Evolutionary conservation across 2,888 invertebrate genomes (phyloP), one percentile per base, ranked within the genome.

Genomic region (Lepidocyrtinus sp.): DNA sequence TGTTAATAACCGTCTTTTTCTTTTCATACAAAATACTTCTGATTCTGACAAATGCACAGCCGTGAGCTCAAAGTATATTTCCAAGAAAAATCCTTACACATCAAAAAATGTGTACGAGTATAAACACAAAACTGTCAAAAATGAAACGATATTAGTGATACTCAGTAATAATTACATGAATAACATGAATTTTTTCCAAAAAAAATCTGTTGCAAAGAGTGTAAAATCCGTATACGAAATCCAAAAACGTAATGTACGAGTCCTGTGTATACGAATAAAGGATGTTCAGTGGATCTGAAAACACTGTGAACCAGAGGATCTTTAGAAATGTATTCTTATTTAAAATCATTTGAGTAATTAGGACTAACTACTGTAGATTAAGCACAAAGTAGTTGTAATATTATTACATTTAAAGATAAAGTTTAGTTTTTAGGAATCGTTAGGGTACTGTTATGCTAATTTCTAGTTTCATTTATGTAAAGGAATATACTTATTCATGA

Each of bases 121-220:
- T 36, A 36, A 36, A 36, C 36, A 36, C 12, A 36, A 36, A 36
- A 36, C n/a, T n/a, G 36, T 12, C 36, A n/a, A 36, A 62, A 7
- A 69, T 27, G 62, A 45, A 73, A 76, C 76, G 69, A 46, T 70
- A 70, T 70, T 70, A 76, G 76, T 76, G 76, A 76, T 76, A 76
- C 76, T 76, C 76, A 76, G 70, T 70, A 76, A 70, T 68, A 75
- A 75, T 27, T 5, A 36, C 12, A 36, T 36, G 36, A 36, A 12
- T 21, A 71, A 65, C n/a, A 25, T 27, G 12, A 36, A 36, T 36
- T 36, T 36, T 12, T 36, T 36, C 36, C 36, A 36, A 12, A 36
- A 36, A 5, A 36, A 36, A 36, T 5, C 12, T 36, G 36, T 36
- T 36, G 5, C 36, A 36, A 9, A n/a, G n/a, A n/a, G n/a, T n/a